phyloP scores from a whole-genome alignment of 2,797 vertebrate species.

The Ctenochaetus hawaiiensis region DNA sequence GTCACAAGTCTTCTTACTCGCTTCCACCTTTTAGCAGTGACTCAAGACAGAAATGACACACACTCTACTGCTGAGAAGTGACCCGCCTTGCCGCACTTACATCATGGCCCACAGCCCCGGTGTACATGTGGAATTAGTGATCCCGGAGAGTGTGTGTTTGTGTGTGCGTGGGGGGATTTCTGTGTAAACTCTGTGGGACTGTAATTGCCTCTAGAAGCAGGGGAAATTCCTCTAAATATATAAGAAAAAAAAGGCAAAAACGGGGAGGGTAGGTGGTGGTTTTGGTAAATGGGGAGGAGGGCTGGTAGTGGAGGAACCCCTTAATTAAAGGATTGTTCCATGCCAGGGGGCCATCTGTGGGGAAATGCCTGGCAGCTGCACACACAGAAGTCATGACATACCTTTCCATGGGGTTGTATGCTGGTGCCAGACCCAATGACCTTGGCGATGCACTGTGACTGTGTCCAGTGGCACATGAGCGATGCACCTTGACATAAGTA shows the following conservation, averaged over 20 bases:
- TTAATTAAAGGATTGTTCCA: conserved; percentile 82
- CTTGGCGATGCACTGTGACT: conserved; percentile 25
- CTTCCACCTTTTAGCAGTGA: conserved; percentile 41
- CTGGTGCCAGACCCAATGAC: conserved; percentile 59
- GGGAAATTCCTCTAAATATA: conserved; percentile 84
- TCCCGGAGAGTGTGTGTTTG: conserved; percentile 42
- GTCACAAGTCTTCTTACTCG: conserved; percentile 25
- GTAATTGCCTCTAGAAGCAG: conserved; percentile 76
- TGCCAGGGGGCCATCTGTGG: conserved; percentile 80
- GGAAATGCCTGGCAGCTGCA: conserved; percentile 80
- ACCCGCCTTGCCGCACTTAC: conserved; percentile 71
- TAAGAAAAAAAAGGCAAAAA: conserved; percentile 49
- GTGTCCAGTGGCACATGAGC: conserved; percentile 1
- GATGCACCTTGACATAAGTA: conserved; percentile 4
- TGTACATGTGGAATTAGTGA: conserved; percentile 65
- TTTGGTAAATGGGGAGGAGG: conserved; percentile 35
- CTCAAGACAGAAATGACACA: conserved; percentile 57
- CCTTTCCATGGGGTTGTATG: conserved; percentile 54
- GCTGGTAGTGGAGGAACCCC: conserved; percentile 75
- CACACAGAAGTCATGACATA: conserved; percentile 76
- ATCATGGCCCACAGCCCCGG: conserved; percentile 68
- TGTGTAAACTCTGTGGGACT: conserved; percentile 69
- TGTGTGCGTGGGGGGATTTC: conserved; percentile 46
- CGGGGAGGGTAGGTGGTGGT: conserved; percentile 52
- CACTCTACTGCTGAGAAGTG: conserved; percentile 40